Evolutionary conservation across 1,140 invertebrate genomes (phyloP), one percentile per base, ranked within the genome.

Genomic region (Drosophila watanabei): DNA sequence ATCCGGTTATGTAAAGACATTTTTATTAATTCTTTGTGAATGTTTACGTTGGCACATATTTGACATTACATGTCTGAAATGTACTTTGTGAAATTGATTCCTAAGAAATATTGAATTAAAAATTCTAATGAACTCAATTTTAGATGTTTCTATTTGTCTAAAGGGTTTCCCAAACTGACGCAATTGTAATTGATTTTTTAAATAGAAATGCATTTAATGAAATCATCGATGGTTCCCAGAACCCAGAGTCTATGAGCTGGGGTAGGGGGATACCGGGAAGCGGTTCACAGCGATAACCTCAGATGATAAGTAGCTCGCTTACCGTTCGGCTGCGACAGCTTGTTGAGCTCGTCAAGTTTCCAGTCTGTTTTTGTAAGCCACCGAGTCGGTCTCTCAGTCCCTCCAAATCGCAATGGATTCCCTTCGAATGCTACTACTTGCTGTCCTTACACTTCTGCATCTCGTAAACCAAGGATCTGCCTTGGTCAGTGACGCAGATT

Each of bases 401-500:
- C 9, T 32, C 5, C 13, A 5, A 5, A 8, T 68, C 37, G 30
- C 30, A 16, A 70, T 69, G 66, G 4, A 11, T 13, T 35, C 30
- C 3, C 35, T 18, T 16, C 46, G 35, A 6, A 24, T 30, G 6
- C 8, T 39, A 13, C 5, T 43, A 7, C 11, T n/a, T 6, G 16
- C 5, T 18, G 37, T 7, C 7, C 20, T 52, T 5, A 2, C 9
- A 8, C 8, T 66, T 3, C 37, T 54, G 9, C 41, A 30, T 7
- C 30, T 70, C 6, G 20, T 54, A 20, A 4, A 30, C 33, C 11
- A 24, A 20, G 52, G 33, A 24, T 9, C 20, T 4, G 10, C 14
- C 20, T 4, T 2, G 16, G 66, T 70, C 18, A 69, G 43, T 11
- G 20, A 30, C 10, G 28, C 2, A 14, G 66, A 70, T 4, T 70